phyloP scores from a whole-genome alignment of 64 coral and sea anemone species.

The Acropora yongei region DNA sequence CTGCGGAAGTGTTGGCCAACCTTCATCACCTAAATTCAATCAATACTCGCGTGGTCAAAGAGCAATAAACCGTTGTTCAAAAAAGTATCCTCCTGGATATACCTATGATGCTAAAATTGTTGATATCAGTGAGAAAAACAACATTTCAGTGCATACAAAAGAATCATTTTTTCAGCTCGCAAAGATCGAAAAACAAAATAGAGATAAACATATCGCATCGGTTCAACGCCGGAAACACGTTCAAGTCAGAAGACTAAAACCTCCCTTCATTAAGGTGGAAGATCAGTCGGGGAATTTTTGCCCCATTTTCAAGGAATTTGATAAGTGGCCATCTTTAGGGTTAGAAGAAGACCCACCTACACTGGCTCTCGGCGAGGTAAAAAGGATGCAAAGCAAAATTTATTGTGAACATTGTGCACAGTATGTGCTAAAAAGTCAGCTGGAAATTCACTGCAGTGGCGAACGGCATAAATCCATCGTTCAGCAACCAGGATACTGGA shows the following conservation, averaged over 20 bases:
- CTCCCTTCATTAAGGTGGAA: too few species aligned
- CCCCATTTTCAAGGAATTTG: conserved; percentile 20
- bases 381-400: neutral
- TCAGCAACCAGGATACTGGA: neutral
- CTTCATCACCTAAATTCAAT: neutral
- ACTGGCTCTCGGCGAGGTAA: neutral
- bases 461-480: neutral
- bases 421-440: neutral
- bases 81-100: too few species aligned
- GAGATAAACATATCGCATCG: neutral
- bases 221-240: neutral
- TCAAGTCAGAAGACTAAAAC: too few species aligned
- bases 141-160: neutral
- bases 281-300: conserved; percentile 13
- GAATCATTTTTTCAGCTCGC: neutral
- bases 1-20: neutral
- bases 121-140: neutral
- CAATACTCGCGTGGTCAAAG: too few species aligned
- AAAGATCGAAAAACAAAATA: neutral
- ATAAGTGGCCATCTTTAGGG: neutral
- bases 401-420: conserved; percentile 1
- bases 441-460: conserved; percentile 1
- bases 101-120: neutral
- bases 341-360: neutral
- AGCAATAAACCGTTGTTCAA: too few species aligned